These are phyloP conservation scores for Misgurnus anguillicaudatus DNA, from an alignment of 2,113 vertebrate genomes.

Conservation along the genomic window DNA sequence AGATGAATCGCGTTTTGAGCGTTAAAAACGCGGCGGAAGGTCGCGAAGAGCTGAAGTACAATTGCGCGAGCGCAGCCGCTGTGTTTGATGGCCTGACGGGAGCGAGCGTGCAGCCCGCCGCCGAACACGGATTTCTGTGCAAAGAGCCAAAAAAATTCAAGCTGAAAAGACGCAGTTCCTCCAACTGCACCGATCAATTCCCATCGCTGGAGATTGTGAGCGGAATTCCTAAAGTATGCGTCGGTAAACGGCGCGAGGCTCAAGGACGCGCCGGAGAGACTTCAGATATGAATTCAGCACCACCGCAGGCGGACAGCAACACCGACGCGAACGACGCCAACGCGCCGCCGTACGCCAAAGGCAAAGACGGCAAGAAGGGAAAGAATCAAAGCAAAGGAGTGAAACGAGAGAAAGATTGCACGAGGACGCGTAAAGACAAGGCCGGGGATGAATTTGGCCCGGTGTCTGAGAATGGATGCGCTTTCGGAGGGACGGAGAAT, in stretches of 20 bases:
- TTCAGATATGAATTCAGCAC: conserved; percentile 77
- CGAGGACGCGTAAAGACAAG: conserved; percentile 81
- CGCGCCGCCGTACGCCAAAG: conserved; percentile 83
- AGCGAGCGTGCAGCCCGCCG: conserved; percentile 83
- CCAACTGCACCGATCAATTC: conserved; percentile 87
- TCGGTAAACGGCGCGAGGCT: conserved; percentile 87
- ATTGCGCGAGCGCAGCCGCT: conserved; percentile 79
- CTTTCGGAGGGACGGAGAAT: conserved; percentile 82
- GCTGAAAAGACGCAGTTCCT: conserved; percentile 90
- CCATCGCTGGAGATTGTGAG: conserved; percentile 83
- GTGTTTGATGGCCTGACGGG: conserved; percentile 89
- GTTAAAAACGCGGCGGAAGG: conserved; percentile 80
- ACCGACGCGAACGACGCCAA: conserved; percentile 65
- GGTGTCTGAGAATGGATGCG: conserved; percentile 81
- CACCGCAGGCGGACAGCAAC: conserved; percentile 78
- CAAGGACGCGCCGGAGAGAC: conserved; percentile 90
- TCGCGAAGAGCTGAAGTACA: conserved; percentile 82
- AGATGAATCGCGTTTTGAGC: conserved; percentile 88
- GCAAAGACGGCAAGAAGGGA: conserved; percentile 87
- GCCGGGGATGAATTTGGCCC: conserved; percentile 78
- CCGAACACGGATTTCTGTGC: conserved; percentile 86
- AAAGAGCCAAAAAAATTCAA: conserved; percentile 93
- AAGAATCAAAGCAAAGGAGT: conserved; percentile 85
- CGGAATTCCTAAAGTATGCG: conserved; percentile 86
- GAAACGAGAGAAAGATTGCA: conserved; percentile 88